Evolutionary conservation across 2,113 vertebrate species (phyloP), one percentile per base, ranked within the genome.

Genomic region (Donacobius atricapilla): DNA sequence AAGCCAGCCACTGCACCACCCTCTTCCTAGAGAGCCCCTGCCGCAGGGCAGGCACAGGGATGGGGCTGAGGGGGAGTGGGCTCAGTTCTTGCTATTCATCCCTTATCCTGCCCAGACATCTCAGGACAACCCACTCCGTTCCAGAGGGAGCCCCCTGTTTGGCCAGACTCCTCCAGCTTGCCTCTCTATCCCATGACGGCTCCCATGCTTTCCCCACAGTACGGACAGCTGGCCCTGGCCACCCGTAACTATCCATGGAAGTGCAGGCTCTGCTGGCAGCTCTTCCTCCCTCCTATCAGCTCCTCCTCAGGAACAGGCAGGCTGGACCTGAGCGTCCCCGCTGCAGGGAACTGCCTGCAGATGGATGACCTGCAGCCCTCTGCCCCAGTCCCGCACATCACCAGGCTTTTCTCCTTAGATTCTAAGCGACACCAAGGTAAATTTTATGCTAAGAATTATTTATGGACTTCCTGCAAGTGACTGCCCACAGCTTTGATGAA

Each of bases 11-110:
- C 60, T 4, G 3, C 10, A 25, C 10, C 6, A 4, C 5, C 3
- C 18, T 39, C 30, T 23, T 44, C 44, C 48, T n/a, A 40, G 18
- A 25, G 45, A 86, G 25, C 7, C 11, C 5, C 21, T 6, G 6
- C 33, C 31, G 69, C 35, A 50, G 13, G 19, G 56, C 14, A 42
- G 54, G 19, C 4, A 7, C 45, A 11, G 51, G 33, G 33, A 78
- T 0, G 2, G 30, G 30, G 58, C 27, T 25, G 30, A 56, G 5
- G 8, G 6, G 6, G 5, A 48, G 3, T 0, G 0, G 44, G 28
- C 58, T 56, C 45, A 2, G 0, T 11, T 77, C 45, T 57, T 58
- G 44, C 2, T 0, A 22, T 13, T 35, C 30, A 30, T 15, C 15
- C 31, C 15, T 69, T 7, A 21, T 10, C 18, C 77, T 27, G 40